Base-by-base conservation (phyloP, 2,888 invertebrate genomes). In the Ashinkailepas kermadecensis region DNA sequence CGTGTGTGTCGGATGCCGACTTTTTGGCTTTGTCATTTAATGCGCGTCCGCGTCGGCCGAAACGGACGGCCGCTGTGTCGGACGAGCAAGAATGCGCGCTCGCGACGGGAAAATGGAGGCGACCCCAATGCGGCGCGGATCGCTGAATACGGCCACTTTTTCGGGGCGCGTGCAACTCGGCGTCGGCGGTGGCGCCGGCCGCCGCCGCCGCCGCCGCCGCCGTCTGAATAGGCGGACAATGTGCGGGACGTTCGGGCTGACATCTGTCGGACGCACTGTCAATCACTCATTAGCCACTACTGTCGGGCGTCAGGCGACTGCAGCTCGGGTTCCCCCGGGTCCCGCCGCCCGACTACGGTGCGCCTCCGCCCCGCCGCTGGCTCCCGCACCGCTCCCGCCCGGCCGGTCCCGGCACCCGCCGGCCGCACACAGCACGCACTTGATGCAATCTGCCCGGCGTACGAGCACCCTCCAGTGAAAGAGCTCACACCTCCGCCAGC, bases 1-100 rank as follows among this genome's bases (percentile, higher is more conserved):
- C 54, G 74, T 25, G 74, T 74, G 74, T 74, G 74, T 74, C 74
- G 74, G 74, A 74, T 74, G 74, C 54, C 54, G 74, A 74, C 74
- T 74, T 74, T 74, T 54, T 7, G 74, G 74, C 74, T 74, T 74
- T 74, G 74, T 74, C 74, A 74, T 74, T 39, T 74, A 54, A 74
- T 74, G 74, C 74, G 54, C 4, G 74, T 18, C 54, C 8, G 74
- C 74, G 9, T 23, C 54, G 74, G 54, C 54, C 54, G 74, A 74
- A 13, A 23, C 12, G 54, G 54, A 54, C 54, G 23, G 74, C 21
- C 54, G 54, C 74, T 15, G 74, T 54, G 74, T 13, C 74, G 21
- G 6, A 9, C 74, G 39, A 54, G 21, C 54, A 74, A 54, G 74
- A 74, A 39, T 39, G 54, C 74, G 74, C 25, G 4, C 39, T 6